Evolutionary conservation across 2,888 invertebrate species (phyloP).

Genomic region (Agrotis puta): DNA sequence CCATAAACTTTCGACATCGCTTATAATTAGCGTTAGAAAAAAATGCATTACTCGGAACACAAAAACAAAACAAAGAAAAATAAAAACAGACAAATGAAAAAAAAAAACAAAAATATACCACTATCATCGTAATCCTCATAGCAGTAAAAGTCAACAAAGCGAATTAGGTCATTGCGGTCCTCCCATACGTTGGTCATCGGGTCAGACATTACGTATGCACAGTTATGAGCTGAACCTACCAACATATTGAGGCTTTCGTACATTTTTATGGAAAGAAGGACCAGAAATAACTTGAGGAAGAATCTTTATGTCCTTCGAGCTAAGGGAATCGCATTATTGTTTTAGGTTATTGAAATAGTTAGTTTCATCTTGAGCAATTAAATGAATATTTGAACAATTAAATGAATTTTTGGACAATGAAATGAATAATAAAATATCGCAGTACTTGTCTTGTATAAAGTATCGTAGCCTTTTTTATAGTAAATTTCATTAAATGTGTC

Average conservation of each 20-base stretch:
- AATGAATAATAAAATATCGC: too few species aligned
- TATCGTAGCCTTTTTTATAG: too few species aligned
- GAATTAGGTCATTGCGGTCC: slow-evolving; percentile 52
- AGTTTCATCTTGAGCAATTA: too few species aligned
- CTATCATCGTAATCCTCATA: slow-evolving; percentile 15
- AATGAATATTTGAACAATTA: too few species aligned
- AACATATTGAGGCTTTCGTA: neutral
- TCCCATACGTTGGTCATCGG: slow-evolving; percentile 26
- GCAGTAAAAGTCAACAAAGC: slow-evolving; percentile 55
- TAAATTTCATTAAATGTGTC: too few species aligned
- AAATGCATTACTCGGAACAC: too few species aligned
- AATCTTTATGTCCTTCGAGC: neutral
- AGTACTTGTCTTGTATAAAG: too few species aligned
- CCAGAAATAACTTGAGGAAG: neutral
- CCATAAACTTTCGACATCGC: neutral
- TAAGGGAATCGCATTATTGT: neutral
- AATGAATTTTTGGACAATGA: too few species aligned
- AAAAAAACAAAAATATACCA: slow-evolving; percentile 37
- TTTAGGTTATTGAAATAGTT: neutral
- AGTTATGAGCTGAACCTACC: slow-evolving; percentile 39
- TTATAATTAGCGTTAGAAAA: too few species aligned
- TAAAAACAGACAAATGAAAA: slow-evolving; percentile 24
- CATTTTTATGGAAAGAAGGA: slow-evolving; percentile 3
- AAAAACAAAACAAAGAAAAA: slow-evolving; percentile 20
- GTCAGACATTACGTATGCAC: slow-evolving; percentile 50